These are phyloP conservation scores for Molorchus minor DNA, from an alignment of 2,888 invertebrate species.

Conservation along the genomic window DNA sequence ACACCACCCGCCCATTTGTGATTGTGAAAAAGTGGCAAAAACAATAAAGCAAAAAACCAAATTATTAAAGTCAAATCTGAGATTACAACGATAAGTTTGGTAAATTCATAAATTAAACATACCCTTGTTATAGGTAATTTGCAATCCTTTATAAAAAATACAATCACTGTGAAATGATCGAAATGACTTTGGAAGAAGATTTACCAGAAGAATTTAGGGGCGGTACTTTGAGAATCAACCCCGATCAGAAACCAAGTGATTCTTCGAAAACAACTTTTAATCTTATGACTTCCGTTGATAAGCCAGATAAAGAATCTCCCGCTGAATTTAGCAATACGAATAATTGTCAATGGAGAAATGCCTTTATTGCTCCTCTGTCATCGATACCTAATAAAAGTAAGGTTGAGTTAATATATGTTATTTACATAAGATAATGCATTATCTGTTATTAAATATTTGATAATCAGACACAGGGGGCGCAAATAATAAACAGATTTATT, in stretches of 20 bases:
- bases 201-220: constrained; percentile 66
- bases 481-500: no score
- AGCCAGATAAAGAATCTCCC: constrained; percentile 43
- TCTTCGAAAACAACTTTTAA: constrained; percentile 21
- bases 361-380: constrained; percentile 57
- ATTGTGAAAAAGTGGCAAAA: not conserved
- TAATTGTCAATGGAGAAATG: constrained; percentile 51
- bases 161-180: constrained; percentile 49
- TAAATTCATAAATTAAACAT: constrained; percentile 14
- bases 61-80: not conserved
- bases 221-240: constrained; percentile 61
- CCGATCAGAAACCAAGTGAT: constrained; percentile 41
- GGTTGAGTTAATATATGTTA: constrained; percentile 30
- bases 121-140: no score
- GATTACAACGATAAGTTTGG: not conserved
- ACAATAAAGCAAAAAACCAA: no score
- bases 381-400: constrained; percentile 58
- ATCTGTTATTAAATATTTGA: constrained; percentile 26
- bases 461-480: constrained; percentile 14
- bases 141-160: no score
- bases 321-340: constrained; percentile 44
- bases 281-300: constrained; percentile 38
- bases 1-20: constrained; percentile 19
- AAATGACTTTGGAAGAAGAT: constrained; percentile 65
- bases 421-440: constrained; percentile 24